Evolutionary conservation across 2,888 invertebrate genomes (phyloP).

Genomic region (Thereva nobilitata): DNA sequence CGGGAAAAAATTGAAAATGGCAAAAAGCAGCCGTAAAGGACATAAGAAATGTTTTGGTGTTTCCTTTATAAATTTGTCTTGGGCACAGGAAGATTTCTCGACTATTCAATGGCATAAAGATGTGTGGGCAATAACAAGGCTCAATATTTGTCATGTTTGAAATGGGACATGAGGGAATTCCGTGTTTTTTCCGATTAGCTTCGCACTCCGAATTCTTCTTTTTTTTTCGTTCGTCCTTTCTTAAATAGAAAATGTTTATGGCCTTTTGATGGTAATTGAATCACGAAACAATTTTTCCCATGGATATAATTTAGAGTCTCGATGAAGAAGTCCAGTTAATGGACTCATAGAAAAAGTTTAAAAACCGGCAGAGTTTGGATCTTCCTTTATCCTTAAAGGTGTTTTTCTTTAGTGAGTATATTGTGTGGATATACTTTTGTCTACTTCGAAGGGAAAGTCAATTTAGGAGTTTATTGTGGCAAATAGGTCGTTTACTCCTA

Average conservation of each 20-base stretch:
- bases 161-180: slow-evolving; percentile 19
- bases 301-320: neutral
- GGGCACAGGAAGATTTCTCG: neutral
- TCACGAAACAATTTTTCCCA: slow-evolving; percentile 25
- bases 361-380: too few relatives aligned
- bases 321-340: too few relatives aligned
- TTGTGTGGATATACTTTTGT: too few relatives aligned
- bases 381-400: too few relatives aligned
- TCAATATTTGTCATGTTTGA: slow-evolving; percentile 28
- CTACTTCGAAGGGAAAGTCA: too few relatives aligned
- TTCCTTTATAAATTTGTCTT: slow-evolving; percentile 22
- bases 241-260: slow-evolving; percentile 20
- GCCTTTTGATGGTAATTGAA: slow-evolving; percentile 31
- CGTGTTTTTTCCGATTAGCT: slow-evolving; percentile 10
- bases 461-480: too few relatives aligned
- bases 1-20: neutral
- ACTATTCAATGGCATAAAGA: slow-evolving; percentile 17
- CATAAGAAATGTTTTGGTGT: slow-evolving; percentile 25
- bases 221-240: neutral
- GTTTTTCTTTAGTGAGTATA: too few relatives aligned
- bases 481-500: too few relatives aligned
- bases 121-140: slow-evolving; percentile 18
- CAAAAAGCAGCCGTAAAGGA: slow-evolving; percentile 11
- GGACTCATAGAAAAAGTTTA: too few relatives aligned
- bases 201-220: neutral